These are phyloP conservation scores for Amphiprion ocellaris DNA, from an alignment of 2,113 vertebrate genomes.

Conservation along the genomic window DNA sequence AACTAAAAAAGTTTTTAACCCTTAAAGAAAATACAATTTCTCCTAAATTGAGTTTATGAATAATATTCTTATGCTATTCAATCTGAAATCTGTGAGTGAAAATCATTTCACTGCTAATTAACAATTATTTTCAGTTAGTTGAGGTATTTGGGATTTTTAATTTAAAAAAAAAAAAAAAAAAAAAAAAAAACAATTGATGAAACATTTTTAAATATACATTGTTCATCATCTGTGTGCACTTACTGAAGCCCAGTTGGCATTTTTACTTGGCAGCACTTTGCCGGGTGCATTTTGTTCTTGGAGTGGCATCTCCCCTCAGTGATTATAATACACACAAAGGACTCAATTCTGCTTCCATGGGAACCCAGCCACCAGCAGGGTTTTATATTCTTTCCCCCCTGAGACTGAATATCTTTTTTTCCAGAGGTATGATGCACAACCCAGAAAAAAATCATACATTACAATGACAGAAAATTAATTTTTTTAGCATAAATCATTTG, in stretches of 20 bases:
- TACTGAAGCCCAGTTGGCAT: slow-evolving; percentile 12
- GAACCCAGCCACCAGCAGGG: slow-evolving; percentile 19
- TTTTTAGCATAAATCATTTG: slow-evolving; percentile 35
- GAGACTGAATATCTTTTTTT: slow-evolving; percentile 4
- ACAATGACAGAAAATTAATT: slow-evolving; percentile 14
- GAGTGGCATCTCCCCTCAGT: slow-evolving; percentile 11
- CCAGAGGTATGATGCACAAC: slow-evolving; percentile 18
- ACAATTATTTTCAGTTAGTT: too few species aligned
- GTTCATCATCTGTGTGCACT: not conserved
- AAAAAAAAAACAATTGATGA: too few species aligned
- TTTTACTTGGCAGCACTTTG: slow-evolving; percentile 39
- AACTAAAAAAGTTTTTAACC: too few species aligned
- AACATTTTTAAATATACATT: not conserved
- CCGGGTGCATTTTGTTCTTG: slow-evolving; percentile 37
- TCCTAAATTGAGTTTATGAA: too few species aligned
- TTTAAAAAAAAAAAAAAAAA: too few species aligned
- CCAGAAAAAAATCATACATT: not conserved
- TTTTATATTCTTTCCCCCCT: not conserved
- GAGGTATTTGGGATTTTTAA: too few species aligned
- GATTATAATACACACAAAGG: slow-evolving; percentile 43
- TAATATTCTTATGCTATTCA: too few species aligned
- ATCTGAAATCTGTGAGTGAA: too few species aligned
- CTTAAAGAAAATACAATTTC: too few species aligned
- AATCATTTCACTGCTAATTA: too few species aligned
- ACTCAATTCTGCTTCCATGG: slow-evolving; percentile 7